These are phyloP conservation scores for Alviniconcha strummeri DNA, from an alignment of 2,888 invertebrate genomes.

Conservation along the genomic window DNA sequence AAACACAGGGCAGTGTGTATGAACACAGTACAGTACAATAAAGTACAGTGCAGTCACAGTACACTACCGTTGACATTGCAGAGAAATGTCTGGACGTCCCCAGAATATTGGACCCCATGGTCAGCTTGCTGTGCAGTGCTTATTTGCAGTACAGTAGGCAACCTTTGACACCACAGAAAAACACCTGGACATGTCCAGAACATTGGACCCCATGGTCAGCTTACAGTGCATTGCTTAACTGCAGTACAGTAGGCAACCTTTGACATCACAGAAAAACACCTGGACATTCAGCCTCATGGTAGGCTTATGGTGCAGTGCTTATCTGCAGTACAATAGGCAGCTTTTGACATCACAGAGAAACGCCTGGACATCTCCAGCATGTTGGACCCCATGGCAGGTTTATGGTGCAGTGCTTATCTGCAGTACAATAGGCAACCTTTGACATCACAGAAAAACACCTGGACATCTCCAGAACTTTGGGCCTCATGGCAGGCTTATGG, in stretches of 20 bases:
- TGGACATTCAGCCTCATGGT: no score
- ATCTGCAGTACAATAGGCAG: slow-evolving; percentile 70
- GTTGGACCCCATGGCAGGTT: slow-evolving; percentile 98
- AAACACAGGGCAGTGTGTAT: no score
- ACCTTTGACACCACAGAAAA: no score
- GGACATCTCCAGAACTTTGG: slow-evolving; percentile 99
- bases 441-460: slow-evolving; percentile 99
- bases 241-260: not conserved
- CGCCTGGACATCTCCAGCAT: slow-evolving; percentile 99
- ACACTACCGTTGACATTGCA: slow-evolving; percentile 99
- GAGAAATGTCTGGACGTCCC: slow-evolving; percentile 99
- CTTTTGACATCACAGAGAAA: slow-evolving; percentile 99
- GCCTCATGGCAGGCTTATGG: slow-evolving; percentile 89
- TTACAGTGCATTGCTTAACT: not conserved
- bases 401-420: not conserved
- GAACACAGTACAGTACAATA: no score
- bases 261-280: no score
- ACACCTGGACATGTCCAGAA: no score
- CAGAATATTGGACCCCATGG: slow-evolving; percentile 99
- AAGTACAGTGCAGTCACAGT: not conserved
- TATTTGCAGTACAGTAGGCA: no score
- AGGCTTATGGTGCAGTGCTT: not conserved
- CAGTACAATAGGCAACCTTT: slow-evolving; percentile 87
- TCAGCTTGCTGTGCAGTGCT: slow-evolving; percentile 74
- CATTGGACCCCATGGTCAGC: no score